These are phyloP conservation scores for Cyanoderma ruficeps DNA, from an alignment of 2,113 vertebrate genomes.

Conservation along the genomic window DNA sequence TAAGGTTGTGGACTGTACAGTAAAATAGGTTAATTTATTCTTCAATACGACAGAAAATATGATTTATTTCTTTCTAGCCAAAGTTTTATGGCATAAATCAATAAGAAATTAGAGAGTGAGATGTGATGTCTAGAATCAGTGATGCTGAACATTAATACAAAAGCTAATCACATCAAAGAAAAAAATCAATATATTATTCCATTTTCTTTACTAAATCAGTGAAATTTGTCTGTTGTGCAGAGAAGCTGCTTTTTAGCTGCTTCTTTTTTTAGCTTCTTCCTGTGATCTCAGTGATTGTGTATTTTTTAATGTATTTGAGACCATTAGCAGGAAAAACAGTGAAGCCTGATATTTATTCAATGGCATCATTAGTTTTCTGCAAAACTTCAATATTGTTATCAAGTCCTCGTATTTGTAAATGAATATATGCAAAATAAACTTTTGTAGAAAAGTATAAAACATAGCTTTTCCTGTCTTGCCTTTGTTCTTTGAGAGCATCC, in stretches of 20 bases:
- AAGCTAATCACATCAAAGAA: neutral
- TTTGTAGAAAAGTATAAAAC: neutral
- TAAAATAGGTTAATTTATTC: slow-evolving; percentile 23
- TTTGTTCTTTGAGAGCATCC: neutral
- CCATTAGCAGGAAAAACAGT: neutral
- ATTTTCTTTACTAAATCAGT: neutral
- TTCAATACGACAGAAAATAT: slow-evolving; percentile 6
- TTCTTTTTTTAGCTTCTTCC: neutral
- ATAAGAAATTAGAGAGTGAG: slow-evolving; percentile 6
- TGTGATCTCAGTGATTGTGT: neutral
- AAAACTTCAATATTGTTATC: neutral
- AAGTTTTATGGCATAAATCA: slow-evolving; percentile 24
- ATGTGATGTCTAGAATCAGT: neutral
- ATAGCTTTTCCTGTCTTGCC: neutral
- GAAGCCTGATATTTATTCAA: neutral
- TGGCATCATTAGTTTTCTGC: neutral
- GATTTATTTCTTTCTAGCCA: slow-evolving; percentile 24
- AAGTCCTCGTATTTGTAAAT: neutral
- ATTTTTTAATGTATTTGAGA: neutral
- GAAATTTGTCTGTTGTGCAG: neutral
- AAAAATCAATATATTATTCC: neutral
- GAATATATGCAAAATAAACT: neutral
- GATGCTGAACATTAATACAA: neutral
- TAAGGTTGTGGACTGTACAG: neutral
- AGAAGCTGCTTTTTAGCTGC: neutral